These are phyloP conservation scores for Horisme vitalbata DNA, from an alignment of 2,888 invertebrate genomes.

Conservation along the genomic window DNA sequence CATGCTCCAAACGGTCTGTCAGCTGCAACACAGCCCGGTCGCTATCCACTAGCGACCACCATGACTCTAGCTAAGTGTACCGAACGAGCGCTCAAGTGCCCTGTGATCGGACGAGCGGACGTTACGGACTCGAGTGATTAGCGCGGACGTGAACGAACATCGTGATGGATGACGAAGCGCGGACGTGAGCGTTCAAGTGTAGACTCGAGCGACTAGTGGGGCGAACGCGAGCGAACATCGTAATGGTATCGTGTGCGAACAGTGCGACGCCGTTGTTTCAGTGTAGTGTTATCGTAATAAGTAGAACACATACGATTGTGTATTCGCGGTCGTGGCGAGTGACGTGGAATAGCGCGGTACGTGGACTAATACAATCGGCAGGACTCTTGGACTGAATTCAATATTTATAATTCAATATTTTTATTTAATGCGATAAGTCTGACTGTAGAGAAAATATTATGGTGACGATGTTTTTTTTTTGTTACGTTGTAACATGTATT, in stretches of 20 bases:
- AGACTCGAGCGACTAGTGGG: neutral
- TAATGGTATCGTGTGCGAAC: too few relatives aligned
- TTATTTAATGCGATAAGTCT: constrained; percentile 81
- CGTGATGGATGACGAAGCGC: too few relatives aligned
- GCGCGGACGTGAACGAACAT: too few relatives aligned
- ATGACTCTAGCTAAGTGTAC: constrained; percentile 18
- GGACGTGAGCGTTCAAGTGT: too few relatives aligned
- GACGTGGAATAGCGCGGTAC: too few relatives aligned
- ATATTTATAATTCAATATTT: constrained; percentile 80
- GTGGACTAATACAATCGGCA: constrained; percentile 21
- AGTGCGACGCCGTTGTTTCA: neutral
- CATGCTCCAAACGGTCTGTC: constrained; percentile 91
- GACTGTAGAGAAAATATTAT: constrained; percentile 73
- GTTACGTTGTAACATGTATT: constrained; percentile 70
- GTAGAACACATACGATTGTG: neutral
- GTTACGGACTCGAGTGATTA: too few relatives aligned
- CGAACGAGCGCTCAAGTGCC: neutral
- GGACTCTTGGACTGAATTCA: constrained; percentile 62
- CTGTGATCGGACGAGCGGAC: too few relatives aligned
- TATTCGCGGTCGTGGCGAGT: constrained; percentile 2
- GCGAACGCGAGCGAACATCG: neutral
- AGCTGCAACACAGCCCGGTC: constrained; percentile 94
- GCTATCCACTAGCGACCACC: constrained; percentile 87
- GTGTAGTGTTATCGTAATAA: constrained; percentile 6
- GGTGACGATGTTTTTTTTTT: constrained; percentile 58